These are phyloP conservation scores for Belonocnema kinseyi DNA, from an alignment of 1,140 invertebrate genomes.

Conservation along the genomic window DNA sequence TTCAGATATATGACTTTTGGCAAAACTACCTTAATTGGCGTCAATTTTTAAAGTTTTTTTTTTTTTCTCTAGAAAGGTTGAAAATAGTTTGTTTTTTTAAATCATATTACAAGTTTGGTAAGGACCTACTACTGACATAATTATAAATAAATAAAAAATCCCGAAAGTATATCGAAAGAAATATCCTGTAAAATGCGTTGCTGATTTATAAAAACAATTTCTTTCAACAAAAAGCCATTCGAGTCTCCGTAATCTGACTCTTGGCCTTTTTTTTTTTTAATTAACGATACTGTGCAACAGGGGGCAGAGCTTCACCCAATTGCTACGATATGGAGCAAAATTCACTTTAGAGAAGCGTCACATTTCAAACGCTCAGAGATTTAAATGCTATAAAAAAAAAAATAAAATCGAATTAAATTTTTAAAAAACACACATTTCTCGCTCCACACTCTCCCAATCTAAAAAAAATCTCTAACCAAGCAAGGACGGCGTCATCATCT, in stretches of 20 bases:
- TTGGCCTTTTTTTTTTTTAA: conserved; percentile 4
- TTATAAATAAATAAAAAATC: too few species aligned
- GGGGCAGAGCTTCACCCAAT: conserved; percentile 9
- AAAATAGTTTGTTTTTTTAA: too few species aligned
- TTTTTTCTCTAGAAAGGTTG: too few species aligned
- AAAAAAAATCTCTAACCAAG: conserved; percentile 39
- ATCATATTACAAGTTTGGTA: too few species aligned
- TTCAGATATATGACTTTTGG: too few species aligned
- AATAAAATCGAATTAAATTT: too few species aligned
- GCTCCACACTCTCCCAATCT: conserved; percentile 18
- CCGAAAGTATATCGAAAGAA: background rate
- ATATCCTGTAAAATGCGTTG: background rate
- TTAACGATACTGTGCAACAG: conserved; percentile 19
- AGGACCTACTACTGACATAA: too few species aligned
- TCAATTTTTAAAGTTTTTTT: too few species aligned
- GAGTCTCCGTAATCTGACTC: conserved; percentile 5
- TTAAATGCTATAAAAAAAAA: background rate
- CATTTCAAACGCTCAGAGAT: background rate
- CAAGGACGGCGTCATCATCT: conserved; percentile 54
- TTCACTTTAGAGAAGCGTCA: background rate
- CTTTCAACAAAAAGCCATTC: conserved; percentile 13
- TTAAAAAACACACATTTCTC: background rate
- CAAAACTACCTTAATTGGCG: too few species aligned
- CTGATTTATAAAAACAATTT: background rate
- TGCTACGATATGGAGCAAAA: conserved; percentile 26